Conservation (phyloP, 2,797 vertebrate species). For the Furcifer pardalis region DNA sequence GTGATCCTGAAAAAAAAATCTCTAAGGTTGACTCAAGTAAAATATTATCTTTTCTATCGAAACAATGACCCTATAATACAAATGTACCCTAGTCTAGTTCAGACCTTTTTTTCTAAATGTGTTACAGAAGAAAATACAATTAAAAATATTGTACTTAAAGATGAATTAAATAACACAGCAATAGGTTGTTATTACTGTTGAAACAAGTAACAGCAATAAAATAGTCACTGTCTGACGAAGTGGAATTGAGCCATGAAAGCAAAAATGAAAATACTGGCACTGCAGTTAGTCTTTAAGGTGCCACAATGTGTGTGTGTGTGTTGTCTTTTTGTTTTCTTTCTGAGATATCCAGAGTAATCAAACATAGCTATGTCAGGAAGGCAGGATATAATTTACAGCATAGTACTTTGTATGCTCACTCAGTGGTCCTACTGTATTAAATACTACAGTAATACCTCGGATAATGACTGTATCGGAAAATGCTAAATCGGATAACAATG, state of each 20-base stretch:
- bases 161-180: not conserved
- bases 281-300: no score
- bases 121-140: not conserved
- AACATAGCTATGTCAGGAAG: not conserved
- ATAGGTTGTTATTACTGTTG: not conserved
- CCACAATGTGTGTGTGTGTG: no score
- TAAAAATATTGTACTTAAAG: not conserved
- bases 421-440: not conserved
- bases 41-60: not conserved
- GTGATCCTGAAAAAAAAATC: not conserved
- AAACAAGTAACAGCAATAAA: not conserved
- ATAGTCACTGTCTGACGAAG: no score
- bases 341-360: not conserved
- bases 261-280: no score
- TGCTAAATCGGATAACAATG: no score
- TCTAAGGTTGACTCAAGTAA: not conserved
- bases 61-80: accelerated
- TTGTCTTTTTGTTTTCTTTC: no score
- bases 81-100: not conserved
- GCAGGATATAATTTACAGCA: no score
- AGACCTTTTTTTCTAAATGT: not conserved
- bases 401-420: not conserved
- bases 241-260: no score
- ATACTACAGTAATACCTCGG: no score
- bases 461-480: no score